phyloP scores from a whole-genome alignment of 2,113 vertebrate genomes.

The Microcebus lehilahytsara region DNA sequence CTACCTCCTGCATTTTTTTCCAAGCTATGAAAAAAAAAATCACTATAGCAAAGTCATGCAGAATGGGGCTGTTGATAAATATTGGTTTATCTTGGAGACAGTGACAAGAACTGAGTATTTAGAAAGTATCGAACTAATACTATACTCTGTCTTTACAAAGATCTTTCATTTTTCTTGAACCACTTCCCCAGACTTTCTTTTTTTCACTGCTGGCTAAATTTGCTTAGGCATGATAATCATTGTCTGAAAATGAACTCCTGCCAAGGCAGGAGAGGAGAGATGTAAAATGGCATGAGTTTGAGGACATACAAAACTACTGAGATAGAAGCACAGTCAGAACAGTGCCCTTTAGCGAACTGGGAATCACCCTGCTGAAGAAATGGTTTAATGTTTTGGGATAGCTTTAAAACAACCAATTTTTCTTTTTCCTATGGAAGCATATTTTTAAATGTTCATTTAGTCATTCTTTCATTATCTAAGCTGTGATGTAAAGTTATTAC shows the following conservation, averaged over 20 bases:
- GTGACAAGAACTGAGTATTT: slow-evolving; percentile 30
- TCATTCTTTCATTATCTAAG: slow-evolving; percentile 56
- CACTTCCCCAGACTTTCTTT: slow-evolving; percentile 6
- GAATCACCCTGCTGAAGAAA: slow-evolving; percentile 38
- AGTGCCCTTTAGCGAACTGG: slow-evolving; percentile 31
- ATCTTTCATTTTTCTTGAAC: slow-evolving; percentile 42
- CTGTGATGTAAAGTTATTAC: slow-evolving; percentile 34
- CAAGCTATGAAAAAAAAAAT: slow-evolving; percentile 32
- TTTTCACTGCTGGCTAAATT: background rate
- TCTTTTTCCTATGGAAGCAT: slow-evolving; percentile 39
- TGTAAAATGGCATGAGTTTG: slow-evolving; percentile 45
- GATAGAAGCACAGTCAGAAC: background rate
- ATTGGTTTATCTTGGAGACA: slow-evolving; percentile 43
- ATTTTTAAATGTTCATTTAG: slow-evolving; percentile 43
- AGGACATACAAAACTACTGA: slow-evolving; percentile 37
- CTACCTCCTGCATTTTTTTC: slow-evolving; percentile 51
- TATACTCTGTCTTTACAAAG: background rate
- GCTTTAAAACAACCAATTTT: slow-evolving; percentile 48
- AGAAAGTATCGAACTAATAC: slow-evolving; percentile 54
- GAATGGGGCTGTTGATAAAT: slow-evolving; percentile 33
- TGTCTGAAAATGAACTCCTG: slow-evolving; percentile 55
- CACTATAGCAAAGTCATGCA: slow-evolving; percentile 18
- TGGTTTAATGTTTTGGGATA: slow-evolving; percentile 39
- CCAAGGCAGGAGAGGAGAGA: slow-evolving; percentile 12
- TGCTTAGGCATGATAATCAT: slow-evolving; percentile 25